phyloP scores from a whole-genome alignment of 2,888 invertebrate species.

The Leucophenga maculata region DNA sequence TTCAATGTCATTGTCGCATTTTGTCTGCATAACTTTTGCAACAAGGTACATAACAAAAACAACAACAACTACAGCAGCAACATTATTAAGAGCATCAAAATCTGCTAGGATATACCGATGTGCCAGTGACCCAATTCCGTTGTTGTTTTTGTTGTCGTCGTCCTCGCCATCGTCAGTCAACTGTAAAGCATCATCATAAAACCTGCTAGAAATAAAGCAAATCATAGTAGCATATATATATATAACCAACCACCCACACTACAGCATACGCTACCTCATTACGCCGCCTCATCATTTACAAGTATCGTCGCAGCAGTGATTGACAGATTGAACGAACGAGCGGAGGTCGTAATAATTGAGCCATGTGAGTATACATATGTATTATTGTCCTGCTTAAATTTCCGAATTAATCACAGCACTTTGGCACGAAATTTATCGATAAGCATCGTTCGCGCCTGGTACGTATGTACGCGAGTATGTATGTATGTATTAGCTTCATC shows the following conservation, averaged over 20 bases:
- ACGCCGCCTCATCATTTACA: background rate
- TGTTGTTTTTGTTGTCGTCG: background rate
- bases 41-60: background rate
- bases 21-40: conserved; percentile 4
- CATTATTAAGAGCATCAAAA: no score
- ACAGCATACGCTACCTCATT: background rate
- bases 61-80: no score
- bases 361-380: background rate
- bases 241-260: background rate
- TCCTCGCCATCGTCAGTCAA: no score
- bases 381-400: conserved; percentile 9
- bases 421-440: conserved; percentile 8
- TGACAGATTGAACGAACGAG: no score
- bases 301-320: background rate
- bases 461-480: no score
- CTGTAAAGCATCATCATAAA: background rate
- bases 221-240: background rate
- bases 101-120: conserved; percentile 2
- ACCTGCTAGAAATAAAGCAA: background rate
- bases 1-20: conserved; percentile 19
- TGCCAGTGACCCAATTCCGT: conserved; percentile 18
- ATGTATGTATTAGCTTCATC: no score
- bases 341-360: background rate
- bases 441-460: background rate
- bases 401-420: conserved; percentile 13